A percentile compares a stretch with the other conserved stretches of the same genome.
These are phyloP conservation scores for Arvicanthis niloticus DNA, from an alignment of 2,113 vertebrate species.

Conservation along the genomic window DNA sequence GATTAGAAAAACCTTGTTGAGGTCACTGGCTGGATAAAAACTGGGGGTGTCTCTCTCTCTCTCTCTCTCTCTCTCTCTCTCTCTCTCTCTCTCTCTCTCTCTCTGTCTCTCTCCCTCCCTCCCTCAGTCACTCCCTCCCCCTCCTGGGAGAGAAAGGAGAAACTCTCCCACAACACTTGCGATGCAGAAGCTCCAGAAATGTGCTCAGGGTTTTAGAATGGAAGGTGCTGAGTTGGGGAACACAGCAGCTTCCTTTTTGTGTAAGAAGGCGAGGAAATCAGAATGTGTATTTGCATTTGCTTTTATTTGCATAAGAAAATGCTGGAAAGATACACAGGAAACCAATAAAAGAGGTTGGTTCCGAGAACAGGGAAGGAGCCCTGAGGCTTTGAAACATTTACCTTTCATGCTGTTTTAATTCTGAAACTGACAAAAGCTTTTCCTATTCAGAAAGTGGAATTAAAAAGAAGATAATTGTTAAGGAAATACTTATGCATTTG, in stretches of 20 bases:
- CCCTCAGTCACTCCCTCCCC: too few species aligned
- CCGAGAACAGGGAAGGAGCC: background rate
- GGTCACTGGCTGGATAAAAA: conserved; percentile 11
- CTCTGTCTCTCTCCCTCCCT: too few species aligned
- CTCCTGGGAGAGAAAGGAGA: background rate
- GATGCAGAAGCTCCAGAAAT: conserved; percentile 44
- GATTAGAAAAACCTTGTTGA: conserved; percentile 40
- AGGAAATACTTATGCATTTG: conserved; percentile 6
- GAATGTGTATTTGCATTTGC: conserved; percentile 54
- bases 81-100: too few species aligned
- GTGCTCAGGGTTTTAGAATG: background rate
- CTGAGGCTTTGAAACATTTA: background rate
- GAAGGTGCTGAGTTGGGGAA: conserved; percentile 31
- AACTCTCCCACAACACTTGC: background rate
- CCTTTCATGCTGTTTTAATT: conserved; percentile 34
- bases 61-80: too few species aligned
- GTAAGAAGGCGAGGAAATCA: conserved; percentile 38
- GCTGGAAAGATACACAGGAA: conserved; percentile 17
- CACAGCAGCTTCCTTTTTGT: conserved; percentile 41
- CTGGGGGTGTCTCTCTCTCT: background rate
- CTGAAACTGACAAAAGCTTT: conserved; percentile 18
- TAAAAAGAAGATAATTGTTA: conserved; percentile 13
- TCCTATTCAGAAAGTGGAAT: conserved; percentile 45
- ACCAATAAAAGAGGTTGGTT: conserved; percentile 53
- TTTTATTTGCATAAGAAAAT: conserved; percentile 61